These are phyloP conservation scores for Centropristis striata DNA, from an alignment of 2,113 vertebrate genomes.

Conservation along the genomic window DNA sequence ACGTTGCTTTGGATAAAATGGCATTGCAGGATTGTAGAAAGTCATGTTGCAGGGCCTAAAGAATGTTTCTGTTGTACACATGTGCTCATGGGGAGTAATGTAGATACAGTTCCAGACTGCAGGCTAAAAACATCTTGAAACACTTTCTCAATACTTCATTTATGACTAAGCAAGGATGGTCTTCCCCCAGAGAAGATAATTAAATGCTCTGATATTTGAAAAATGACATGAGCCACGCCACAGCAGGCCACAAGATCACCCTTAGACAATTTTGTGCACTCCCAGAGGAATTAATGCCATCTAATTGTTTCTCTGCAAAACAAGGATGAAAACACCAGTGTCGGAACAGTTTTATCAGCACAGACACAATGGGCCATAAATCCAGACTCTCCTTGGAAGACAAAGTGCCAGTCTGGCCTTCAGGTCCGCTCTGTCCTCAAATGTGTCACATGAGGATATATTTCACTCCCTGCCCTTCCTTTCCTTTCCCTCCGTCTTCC, in stretches of 20 bases:
- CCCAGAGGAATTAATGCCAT: slow-evolving; percentile 20
- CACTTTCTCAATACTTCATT: slow-evolving; percentile 17
- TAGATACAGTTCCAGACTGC: neutral
- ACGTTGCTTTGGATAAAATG: too few species aligned
- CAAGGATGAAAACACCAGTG: slow-evolving; percentile 17
- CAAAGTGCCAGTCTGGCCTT: slow-evolving; percentile 33
- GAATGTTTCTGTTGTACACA: neutral
- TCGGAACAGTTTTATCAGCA: neutral
- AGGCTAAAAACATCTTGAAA: slow-evolving; percentile 35
- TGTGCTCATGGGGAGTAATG: neutral
- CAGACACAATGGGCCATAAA: slow-evolving; percentile 41
- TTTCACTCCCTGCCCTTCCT: slow-evolving; percentile 8
- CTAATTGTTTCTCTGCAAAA: slow-evolving; percentile 50
- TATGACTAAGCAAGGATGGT: neutral
- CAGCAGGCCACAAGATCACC: neutral
- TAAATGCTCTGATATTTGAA: neutral
- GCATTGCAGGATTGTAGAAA: too few species aligned
- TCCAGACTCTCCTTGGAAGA: slow-evolving; percentile 30
- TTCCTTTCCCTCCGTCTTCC: neutral
- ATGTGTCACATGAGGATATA: slow-evolving; percentile 43
- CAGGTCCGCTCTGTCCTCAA: slow-evolving; percentile 29
- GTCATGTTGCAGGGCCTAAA: too few species aligned
- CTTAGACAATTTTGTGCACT: neutral
- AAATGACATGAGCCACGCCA: neutral
- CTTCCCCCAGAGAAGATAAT: slow-evolving; percentile 13